A percentile compares a stretch with the other conserved stretches of the same genome.
Conservation (phyloP, 2,888 invertebrate species). For the Agonopterix subpropinquella region DNA sequence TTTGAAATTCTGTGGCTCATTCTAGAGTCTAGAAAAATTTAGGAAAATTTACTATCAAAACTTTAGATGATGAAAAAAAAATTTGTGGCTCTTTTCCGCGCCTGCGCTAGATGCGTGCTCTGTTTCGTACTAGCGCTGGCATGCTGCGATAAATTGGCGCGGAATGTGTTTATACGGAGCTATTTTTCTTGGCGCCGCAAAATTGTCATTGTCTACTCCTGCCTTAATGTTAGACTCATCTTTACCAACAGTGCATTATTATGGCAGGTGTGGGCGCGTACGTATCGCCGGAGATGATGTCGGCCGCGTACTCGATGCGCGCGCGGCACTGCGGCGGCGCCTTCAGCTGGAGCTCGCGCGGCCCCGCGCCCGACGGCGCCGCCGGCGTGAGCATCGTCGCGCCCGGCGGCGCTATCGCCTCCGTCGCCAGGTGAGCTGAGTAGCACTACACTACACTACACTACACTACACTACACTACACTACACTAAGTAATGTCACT, state of each 20-base stretch:
- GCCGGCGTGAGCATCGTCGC: conserved; percentile 93
- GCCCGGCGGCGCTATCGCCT: conserved; percentile 95
- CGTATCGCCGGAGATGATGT: conserved; percentile 98
- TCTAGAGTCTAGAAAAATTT: too few relatives aligned
- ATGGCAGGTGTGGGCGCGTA: conserved; percentile 93
- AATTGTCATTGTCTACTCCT: too few relatives aligned
- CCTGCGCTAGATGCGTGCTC: too few relatives aligned
- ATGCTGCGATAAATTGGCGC: too few relatives aligned
- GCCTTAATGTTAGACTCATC: too few relatives aligned
- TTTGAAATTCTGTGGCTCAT: too few relatives aligned
- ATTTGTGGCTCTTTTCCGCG: too few relatives aligned
- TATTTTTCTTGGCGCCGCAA: too few relatives aligned
- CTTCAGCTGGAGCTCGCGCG: conserved; percentile 94
- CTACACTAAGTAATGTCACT: neutral
- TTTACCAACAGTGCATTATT: neutral
- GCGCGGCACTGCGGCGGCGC: conserved; percentile 89
- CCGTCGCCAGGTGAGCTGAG: conserved; percentile 82
- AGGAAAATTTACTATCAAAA: too few relatives aligned
- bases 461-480: neutral
- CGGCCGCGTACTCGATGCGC: conserved; percentile 94
- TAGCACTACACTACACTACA: neutral
- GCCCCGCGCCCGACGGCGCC: conserved; percentile 92
- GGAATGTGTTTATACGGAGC: too few relatives aligned
- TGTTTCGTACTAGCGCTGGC: too few relatives aligned
- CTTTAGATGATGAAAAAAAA: too few relatives aligned